These are phyloP conservation scores for Diplodus puntazzo DNA, from an alignment of 2,797 vertebrate species.

Conservation along the genomic window DNA sequence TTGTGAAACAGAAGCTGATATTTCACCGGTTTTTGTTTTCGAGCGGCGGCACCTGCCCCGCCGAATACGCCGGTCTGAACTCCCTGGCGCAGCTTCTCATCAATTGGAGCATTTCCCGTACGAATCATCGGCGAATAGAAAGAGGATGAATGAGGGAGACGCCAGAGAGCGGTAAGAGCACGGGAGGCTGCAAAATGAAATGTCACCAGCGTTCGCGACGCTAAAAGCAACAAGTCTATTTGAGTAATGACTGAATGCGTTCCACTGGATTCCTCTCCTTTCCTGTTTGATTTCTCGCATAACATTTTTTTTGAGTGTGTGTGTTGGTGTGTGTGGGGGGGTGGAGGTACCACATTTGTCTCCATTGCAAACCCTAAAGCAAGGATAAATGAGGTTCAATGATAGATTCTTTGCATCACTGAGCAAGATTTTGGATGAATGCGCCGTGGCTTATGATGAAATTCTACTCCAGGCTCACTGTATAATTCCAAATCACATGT, in stretches of 20 bases:
- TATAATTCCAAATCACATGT: constrained; percentile 63
- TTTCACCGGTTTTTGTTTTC: constrained; percentile 33
- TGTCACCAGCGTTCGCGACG: constrained; percentile 61
- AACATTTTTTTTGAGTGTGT: constrained; percentile 8
- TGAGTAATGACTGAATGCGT: constrained; percentile 69
- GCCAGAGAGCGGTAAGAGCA: constrained; percentile 22
- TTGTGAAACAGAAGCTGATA: constrained; percentile 43
- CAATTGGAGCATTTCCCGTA: constrained; percentile 41
- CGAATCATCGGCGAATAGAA: constrained; percentile 18
- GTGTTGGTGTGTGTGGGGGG: background rate
- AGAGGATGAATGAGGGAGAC: constrained; percentile 58
- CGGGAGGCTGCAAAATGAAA: constrained; percentile 68
- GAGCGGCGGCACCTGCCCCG: constrained; percentile 50
- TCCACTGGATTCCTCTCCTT: constrained; percentile 49
- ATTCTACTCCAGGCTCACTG: constrained; percentile 57
- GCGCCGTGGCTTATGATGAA: constrained; percentile 62
- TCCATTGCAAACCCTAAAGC: constrained; percentile 73
- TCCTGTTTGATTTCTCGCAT: constrained; percentile 34
- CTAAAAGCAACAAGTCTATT: constrained; percentile 77
- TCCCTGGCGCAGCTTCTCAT: constrained; percentile 16
- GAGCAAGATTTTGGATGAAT: constrained; percentile 79
- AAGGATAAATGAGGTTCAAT: constrained; percentile 81
- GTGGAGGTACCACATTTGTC: constrained; percentile 60
- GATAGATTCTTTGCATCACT: constrained; percentile 78
- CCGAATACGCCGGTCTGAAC: constrained; percentile 54